Evolutionary conservation across 2,113 vertebrate species (phyloP).

Genomic region (Odobenus rosmarus): DNA sequence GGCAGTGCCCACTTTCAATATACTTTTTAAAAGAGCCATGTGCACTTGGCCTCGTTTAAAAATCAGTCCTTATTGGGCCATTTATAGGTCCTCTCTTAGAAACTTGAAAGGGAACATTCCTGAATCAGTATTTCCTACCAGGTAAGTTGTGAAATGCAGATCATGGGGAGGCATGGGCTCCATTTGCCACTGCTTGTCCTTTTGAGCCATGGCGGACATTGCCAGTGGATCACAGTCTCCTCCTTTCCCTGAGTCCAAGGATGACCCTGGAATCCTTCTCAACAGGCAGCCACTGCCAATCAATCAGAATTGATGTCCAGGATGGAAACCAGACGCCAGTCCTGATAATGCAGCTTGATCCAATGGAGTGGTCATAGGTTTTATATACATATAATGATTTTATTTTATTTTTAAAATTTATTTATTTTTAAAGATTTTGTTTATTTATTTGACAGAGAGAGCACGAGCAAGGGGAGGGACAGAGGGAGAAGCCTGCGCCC

Average conservation of each 20-base stretch:
- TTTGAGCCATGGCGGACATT: not conserved
- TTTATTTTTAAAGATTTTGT: not conserved
- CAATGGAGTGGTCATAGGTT: no score
- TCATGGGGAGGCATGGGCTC: rapidly evolving
- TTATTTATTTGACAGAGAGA: not conserved
- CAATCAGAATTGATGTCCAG: not conserved
- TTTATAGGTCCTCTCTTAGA: not conserved
- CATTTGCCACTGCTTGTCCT: not conserved
- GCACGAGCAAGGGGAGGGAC: not conserved
- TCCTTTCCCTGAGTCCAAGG: not conserved
- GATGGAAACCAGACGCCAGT: not conserved
- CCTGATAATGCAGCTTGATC: not conserved
- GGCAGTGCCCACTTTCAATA: not conserved
- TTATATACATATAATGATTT: not conserved
- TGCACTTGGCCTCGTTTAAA: not conserved
- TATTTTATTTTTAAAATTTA: not conserved
- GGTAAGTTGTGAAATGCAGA: not conserved
- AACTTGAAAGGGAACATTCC: not conserved
- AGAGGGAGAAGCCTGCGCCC: not conserved
- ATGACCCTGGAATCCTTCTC: not conserved
- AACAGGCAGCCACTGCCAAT: not conserved
- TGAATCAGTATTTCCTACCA: no score
- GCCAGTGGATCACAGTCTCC: not conserved
- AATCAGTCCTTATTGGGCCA: not conserved
- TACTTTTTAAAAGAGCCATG: not conserved